These are phyloP conservation scores for Zenarchopterus dispar DNA, from an alignment of 2,797 vertebrate genomes.

Conservation along the genomic window DNA sequence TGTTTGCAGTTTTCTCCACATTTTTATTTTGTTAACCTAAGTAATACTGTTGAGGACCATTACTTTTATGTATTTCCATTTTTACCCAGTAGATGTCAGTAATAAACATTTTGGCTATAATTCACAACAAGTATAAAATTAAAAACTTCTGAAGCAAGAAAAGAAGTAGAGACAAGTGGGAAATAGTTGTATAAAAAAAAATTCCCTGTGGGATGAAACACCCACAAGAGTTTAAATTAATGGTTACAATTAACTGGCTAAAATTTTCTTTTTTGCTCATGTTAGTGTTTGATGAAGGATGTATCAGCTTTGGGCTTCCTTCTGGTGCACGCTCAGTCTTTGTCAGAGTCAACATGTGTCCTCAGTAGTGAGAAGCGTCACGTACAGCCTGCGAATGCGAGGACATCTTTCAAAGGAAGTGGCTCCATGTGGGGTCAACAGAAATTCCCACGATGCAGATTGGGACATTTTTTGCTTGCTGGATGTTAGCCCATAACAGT, in stretches of 20 bases:
- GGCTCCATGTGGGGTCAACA: slow-evolving; percentile 24
- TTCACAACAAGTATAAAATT: neutral
- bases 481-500: slow-evolving; percentile 11
- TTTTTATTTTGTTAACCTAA: neutral
- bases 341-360: slow-evolving; percentile 28
- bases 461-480: slow-evolving; percentile 17
- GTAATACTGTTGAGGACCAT: neutral
- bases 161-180: neutral
- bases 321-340: slow-evolving; percentile 27
- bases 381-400: slow-evolving; percentile 43
- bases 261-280: neutral
- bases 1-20: no score
- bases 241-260: neutral
- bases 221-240: neutral
- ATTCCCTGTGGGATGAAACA: neutral
- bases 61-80: slow-evolving; percentile 32
- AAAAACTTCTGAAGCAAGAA: slow-evolving; percentile 2
- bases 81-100: slow-evolving; percentile 64
- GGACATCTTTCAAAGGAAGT: slow-evolving; percentile 50
- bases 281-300: slow-evolving; percentile 26
- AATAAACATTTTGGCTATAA: slow-evolving; percentile 4
- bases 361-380: slow-evolving; percentile 34
- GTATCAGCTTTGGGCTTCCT: slow-evolving; percentile 32
- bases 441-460: slow-evolving; percentile 54
- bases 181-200: no score